Base-by-base conservation (phyloP, 2,113 vertebrate species). In the Phaethon lepturus region DNA sequence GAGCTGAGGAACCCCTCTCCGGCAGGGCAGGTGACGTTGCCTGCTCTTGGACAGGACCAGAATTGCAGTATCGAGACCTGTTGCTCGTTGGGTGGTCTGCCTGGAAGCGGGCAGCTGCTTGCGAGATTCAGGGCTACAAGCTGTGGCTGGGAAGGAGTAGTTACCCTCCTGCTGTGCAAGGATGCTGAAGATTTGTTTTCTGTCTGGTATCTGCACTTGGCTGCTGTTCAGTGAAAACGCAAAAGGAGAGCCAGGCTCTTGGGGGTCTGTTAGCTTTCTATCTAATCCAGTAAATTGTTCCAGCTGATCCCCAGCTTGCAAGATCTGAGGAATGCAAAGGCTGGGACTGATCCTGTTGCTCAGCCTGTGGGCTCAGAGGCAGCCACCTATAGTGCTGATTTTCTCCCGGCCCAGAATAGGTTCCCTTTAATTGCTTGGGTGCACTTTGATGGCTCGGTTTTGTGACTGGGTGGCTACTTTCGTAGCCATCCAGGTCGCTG, bases 241-340 rank as follows among this genome's bases (percentile, higher is more conserved):
- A 58, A 18, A 73, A 68, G 71, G 66, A 77, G 76, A 83, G 68
- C 22, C 49, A 68, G 72, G 60, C 82, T 64, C 60, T 28, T 29
- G 31, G 62, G 58, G 62, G 38, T 68, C 77, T 87, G 16, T 17
- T 26, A 58, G 67, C 91, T 91, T 87, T 90, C 73, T 84, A 74
- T 73, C 56, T 87, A 74, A 74, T 86, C 60, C 77, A 83, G 49
- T 62, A 13, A 80, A 50, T 81, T 63, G 60, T 91, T 96, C 38
- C 52, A 74, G 31, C 40, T 87, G 68, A 89, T 91, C 28, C 60
- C 20, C 38, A 45, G 75, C 64, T 76, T 84, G 40, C 0, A 1
- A 55, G 75, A 91, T 90, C 62, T 71, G 72, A 93, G 60, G 55
- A 84, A 24, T 49, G 79, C 38, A 53, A 59, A 79, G 35, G 40